These are phyloP conservation scores for Onthophagus taurus DNA, from an alignment of 1,140 invertebrate species.

Conservation along the genomic window DNA sequence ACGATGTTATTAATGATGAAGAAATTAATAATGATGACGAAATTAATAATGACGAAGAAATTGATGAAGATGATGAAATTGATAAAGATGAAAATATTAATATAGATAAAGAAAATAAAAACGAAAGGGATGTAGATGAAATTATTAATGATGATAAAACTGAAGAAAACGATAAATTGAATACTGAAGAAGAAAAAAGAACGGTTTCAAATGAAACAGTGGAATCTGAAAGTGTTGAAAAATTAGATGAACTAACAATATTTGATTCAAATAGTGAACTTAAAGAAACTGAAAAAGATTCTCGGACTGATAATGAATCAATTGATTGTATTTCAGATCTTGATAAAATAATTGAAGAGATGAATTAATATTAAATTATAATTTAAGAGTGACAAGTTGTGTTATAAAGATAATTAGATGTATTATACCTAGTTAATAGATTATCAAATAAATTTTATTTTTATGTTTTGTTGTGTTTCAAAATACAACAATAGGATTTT, in stretches of 20 bases:
- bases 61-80: conserved; percentile 1
- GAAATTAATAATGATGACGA: not conserved
- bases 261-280: not conserved
- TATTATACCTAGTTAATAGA: too few species aligned
- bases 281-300: not conserved
- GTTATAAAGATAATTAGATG: too few species aligned
- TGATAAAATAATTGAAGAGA: too few species aligned
- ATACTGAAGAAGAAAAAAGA: not conserved
- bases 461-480: too few species aligned
- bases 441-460: too few species aligned
- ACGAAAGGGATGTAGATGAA: not conserved
- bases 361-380: too few species aligned
- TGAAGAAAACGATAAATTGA: not conserved
- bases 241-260: not conserved
- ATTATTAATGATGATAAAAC: not conserved
- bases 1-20: not conserved
- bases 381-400: too few species aligned
- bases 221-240: not conserved
- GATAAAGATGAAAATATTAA: not conserved
- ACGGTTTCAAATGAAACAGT: not conserved
- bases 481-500: too few species aligned
- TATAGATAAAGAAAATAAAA: not conserved
- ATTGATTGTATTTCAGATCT: too few species aligned
- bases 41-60: not conserved
- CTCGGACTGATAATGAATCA: too few species aligned